Conservation (phyloP, 2,888 invertebrate genomes). For the Leucophenga montana region DNA sequence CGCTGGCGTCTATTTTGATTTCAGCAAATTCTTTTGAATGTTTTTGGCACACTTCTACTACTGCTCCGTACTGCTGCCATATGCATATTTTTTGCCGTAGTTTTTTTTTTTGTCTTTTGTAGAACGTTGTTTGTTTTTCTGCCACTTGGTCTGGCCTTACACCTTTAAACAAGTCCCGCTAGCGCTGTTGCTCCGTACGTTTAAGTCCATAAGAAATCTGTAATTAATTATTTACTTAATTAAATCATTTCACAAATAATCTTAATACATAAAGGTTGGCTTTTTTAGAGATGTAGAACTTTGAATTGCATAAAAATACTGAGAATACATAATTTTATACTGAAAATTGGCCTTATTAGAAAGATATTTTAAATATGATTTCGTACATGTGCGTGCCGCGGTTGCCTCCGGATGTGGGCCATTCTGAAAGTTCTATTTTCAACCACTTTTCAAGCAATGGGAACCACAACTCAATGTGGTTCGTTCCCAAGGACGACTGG, state of each 20-base stretch:
- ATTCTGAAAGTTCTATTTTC: too few relatives aligned
- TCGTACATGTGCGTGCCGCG: too few relatives aligned
- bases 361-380: too few relatives aligned
- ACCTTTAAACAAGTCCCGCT: neutral
- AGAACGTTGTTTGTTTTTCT: neutral
- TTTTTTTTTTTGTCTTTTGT: neutral
- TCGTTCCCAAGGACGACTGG: too few relatives aligned
- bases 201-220: constrained; percentile 3
- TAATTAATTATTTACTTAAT: constrained; percentile 26
- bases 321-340: too few relatives aligned
- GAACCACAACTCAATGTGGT: too few relatives aligned
- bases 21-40: neutral
- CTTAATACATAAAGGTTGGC: neutral
- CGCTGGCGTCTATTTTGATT: neutral
- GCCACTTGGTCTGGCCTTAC: too few relatives aligned
- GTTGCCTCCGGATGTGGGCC: too few relatives aligned
- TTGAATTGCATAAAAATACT: too few relatives aligned
- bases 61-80: constrained; percentile 16
- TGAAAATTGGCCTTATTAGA: too few relatives aligned
- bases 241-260: constrained; percentile 14
- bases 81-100: neutral
- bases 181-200: neutral
- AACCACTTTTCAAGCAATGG: too few relatives aligned
- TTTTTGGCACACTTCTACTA: constrained; percentile 18
- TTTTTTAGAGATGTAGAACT: too few relatives aligned